Evolutionary conservation across 2,113 vertebrate species (phyloP).

Genomic region (Phylloscopus trochilus): DNA sequence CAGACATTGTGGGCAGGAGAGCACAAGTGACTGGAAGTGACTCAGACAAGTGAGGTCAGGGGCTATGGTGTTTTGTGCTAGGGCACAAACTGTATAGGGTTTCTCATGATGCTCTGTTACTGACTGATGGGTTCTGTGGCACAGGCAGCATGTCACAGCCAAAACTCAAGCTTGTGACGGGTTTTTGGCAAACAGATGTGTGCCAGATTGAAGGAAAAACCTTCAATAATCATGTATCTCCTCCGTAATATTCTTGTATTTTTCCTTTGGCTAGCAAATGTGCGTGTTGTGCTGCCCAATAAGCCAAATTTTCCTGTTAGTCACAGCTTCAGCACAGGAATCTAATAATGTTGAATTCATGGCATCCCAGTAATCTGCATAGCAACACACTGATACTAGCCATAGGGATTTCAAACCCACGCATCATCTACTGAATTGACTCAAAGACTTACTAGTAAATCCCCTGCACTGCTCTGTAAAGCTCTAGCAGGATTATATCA

Average conservation of each 20-base stretch:
- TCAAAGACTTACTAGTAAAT: slow-evolving; percentile 51
- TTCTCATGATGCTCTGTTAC: neutral
- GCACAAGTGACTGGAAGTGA: neutral
- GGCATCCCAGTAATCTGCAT: slow-evolving; percentile 40
- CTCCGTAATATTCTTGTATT: neutral
- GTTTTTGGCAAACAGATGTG: neutral
- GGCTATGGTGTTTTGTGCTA: neutral
- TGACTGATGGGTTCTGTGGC: neutral
- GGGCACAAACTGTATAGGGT: neutral
- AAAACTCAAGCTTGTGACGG: neutral
- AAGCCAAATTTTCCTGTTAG: slow-evolving; percentile 18
- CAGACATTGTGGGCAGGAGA: neutral
- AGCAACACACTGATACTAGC: slow-evolving; percentile 11
- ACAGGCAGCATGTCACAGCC: neutral
- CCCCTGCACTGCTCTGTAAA: slow-evolving; percentile 18
- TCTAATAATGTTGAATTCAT: neutral
- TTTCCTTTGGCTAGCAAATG: neutral
- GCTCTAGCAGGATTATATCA: slow-evolving; percentile 43
- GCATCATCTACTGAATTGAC: slow-evolving; percentile 30
- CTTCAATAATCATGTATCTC: neutral
- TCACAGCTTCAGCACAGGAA: neutral
- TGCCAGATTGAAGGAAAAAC: neutral
- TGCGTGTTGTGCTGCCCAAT: neutral
- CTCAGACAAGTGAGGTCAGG: neutral
- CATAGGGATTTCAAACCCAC: slow-evolving; percentile 23